Conservation (phyloP, 2,797 vertebrate genomes). For the Siniperca undulata region DNA sequence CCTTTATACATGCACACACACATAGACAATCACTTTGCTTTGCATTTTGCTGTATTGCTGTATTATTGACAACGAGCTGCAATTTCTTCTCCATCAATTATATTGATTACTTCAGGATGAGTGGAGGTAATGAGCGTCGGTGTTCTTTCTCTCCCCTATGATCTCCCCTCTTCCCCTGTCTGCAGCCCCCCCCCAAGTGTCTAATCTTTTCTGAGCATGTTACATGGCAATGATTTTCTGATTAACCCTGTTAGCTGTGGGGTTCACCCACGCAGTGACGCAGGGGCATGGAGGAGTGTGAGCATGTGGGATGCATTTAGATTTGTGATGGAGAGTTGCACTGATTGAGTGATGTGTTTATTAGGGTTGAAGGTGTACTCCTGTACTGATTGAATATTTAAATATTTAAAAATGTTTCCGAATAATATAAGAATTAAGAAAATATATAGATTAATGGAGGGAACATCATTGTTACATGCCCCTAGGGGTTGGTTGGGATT, state of each 20-base stretch:
- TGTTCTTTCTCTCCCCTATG: constrained; percentile 72
- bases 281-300: constrained; percentile 47
- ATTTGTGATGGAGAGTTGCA: constrained; percentile 30
- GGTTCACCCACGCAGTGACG: constrained; percentile 59
- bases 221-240: constrained; percentile 82
- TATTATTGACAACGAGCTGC: constrained; percentile 65
- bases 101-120: constrained; percentile 87
- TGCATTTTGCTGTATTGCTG: constrained; percentile 65
- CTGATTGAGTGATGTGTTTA: constrained; percentile 45
- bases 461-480: not conserved
- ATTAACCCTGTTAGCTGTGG: constrained; percentile 79
- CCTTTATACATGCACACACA: constrained; percentile 30
- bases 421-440: not conserved
- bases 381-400: constrained; percentile 6
- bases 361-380: not conserved
- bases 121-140: constrained; percentile 84
- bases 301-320: constrained; percentile 49
- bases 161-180: constrained; percentile 49
- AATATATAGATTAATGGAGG: not conserved
- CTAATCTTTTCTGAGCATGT: constrained; percentile 64
- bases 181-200: constrained; percentile 11
- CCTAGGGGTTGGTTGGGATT: not conserved
- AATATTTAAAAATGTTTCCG: not conserved
- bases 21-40: constrained; percentile 47
- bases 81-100: constrained; percentile 83